Base-by-base conservation (phyloP, 2,113 vertebrate genomes). In the Elephantulus edwardii region DNA sequence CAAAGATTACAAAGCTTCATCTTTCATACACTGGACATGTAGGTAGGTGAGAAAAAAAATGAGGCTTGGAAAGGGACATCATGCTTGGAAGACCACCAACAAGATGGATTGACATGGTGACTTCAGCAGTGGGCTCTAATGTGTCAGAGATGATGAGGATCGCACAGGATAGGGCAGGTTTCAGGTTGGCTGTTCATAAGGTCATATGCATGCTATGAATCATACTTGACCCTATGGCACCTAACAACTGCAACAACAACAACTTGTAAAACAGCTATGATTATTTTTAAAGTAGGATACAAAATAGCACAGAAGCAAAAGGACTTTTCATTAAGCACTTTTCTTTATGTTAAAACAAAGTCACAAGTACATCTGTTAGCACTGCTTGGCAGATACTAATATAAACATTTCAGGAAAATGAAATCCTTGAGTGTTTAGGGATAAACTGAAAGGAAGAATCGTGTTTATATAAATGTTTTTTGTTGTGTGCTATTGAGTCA, bases 391-490 rank as follows among this genome's bases (percentile, higher is more conserved):
- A 85, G 87, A 80, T 50, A 77, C 26, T 72, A 54, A 76, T 70
- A 62, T 1, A 78, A 35, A 48, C 26, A 86, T 64, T 33, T 83
- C 89, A 88, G 70, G n/a, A 90, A 91, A 94, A 88, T 88, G 50
- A 89, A 89, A 92, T 50, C 76, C 26, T 35, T n/a, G 11, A 19
- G 11, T 77, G 6, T 52, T 56, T 7, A 42, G 33, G 35, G 44
- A 50, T 79, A 79, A 90, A 71, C n/a, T 38, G 38, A 92, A 90
- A 87, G 44, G 58, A 58, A 94, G 22, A 56, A 77, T 58, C 42
- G 88, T 48, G 66, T 92, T 91, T 84, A 82, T 75, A 66, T 30
- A 83, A 48, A 92, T 90, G 44, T 22, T 78, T 71, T 76, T 44
- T n/a, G n/a, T n/a, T n/a, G n/a, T n/a, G n/a, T n/a, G n/a, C n/a